Percentiles rank a stretch among this genome's conserved stretches.
These are phyloP conservation scores for Streptopelia turtur DNA, from an alignment of 2,797 vertebrate species.

Conservation along the genomic window DNA sequence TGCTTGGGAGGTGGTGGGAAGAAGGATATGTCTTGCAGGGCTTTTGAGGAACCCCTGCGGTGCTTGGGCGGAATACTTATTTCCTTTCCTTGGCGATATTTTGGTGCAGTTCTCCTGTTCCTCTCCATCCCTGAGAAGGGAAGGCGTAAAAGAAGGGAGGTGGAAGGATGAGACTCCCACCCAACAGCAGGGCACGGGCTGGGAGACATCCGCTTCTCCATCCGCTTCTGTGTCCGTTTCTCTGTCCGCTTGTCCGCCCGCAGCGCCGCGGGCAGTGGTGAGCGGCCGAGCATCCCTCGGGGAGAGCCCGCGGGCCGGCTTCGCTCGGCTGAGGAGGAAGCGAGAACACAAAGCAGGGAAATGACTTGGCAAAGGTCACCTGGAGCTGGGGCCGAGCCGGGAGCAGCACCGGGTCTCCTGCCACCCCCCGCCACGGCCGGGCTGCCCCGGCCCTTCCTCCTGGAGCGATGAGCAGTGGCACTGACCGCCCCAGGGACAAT, in stretches of 20 bases:
- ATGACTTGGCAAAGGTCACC: slow-evolving; percentile 46
- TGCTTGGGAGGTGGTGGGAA: fast-evolving
- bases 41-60: neutral
- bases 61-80: neutral
- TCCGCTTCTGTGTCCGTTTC: too few relatives aligned
- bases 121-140: neutral
- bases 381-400: neutral
- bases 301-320: neutral
- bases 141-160: neutral
- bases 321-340: neutral
- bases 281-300: neutral
- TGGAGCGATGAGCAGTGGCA: fast-evolving
- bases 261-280: neutral
- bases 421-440: fast-evolving
- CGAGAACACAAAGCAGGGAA: slow-evolving; percentile 56
- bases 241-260: neutral
- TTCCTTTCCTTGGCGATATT: neutral
- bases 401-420: neutral
- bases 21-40: neutral
- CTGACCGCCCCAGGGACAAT: fast-evolving
- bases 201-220: neutral
- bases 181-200: neutral
- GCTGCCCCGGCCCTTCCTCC: neutral
- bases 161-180: neutral
- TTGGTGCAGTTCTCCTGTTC: neutral